A percentile compares a stretch with the other conserved stretches of the same genome.
Conservation (phyloP, 2,888 invertebrate species). For the Melolontha melolontha region DNA sequence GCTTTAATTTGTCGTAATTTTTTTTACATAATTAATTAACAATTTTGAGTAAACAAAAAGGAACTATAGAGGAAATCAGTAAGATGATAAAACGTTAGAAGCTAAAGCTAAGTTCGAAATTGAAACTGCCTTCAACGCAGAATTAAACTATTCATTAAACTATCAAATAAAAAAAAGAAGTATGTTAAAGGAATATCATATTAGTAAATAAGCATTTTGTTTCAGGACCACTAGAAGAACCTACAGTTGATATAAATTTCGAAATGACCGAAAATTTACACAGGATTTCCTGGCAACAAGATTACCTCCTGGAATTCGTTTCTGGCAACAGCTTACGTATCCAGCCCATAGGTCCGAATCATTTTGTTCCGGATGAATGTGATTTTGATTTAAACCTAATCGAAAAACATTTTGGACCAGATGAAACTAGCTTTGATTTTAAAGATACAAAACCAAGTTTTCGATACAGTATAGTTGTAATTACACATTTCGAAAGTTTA, state of each 20-base stretch:
- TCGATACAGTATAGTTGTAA: constrained; percentile 1
- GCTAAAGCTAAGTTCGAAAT: no score
- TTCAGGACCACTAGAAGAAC: constrained; percentile 5
- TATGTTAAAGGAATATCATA: no score
- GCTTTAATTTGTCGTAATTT: no score
- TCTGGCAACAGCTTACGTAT: background rate
- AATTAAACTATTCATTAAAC: no score
- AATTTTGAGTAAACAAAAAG: no score
- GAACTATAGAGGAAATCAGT: no score
- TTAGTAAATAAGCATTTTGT: background rate
- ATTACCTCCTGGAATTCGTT: constrained; percentile 11
- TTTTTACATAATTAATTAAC: no score
- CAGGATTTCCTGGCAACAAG: constrained; percentile 23
- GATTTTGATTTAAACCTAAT: background rate
- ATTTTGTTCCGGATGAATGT: constrained; percentile 23
- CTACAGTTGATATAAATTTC: background rate
- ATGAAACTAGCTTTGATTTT: background rate
- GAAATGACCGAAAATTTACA: background rate
- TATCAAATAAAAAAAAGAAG: no score
- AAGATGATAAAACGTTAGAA: no score
- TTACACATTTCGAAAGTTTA: no score
- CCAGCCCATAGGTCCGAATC: constrained; percentile 4
- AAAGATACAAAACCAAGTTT: constrained; percentile 17
- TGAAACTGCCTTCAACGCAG: no score
- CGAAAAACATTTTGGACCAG: background rate